phyloP scores from a whole-genome alignment of 2,113 vertebrate genomes.

The Sylvia atricapilla region DNA sequence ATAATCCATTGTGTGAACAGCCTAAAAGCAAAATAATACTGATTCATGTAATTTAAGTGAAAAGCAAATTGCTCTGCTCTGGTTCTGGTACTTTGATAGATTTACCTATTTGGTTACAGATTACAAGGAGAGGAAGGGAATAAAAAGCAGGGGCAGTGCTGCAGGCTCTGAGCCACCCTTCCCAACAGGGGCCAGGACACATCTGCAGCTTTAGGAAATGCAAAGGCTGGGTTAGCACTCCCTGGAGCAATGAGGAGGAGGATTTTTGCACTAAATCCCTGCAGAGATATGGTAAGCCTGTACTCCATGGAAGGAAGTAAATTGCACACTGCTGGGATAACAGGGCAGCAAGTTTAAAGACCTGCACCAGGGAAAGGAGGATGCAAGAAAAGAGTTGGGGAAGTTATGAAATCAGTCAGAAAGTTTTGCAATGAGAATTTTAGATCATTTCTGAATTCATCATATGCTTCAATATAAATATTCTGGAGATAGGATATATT shows the following conservation, averaged over 20 bases:
- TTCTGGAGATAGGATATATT: background rate
- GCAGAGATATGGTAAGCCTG: background rate
- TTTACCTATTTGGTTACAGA: background rate
- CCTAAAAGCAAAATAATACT: background rate
- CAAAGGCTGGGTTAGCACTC: background rate
- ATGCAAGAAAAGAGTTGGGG: background rate
- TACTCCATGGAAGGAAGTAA: background rate
- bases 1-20: background rate
- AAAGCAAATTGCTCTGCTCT: background rate
- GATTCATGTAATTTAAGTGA: background rate
- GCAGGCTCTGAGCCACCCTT: background rate
- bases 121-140: background rate
- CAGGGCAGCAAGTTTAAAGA: background rate
- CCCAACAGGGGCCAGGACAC: background rate
- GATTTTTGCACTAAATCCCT: background rate
- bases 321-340: background rate
- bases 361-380: background rate
- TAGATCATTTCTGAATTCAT: background rate
- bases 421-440: background rate
- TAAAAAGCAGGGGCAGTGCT: background rate
- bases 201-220: background rate
- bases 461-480: background rate
- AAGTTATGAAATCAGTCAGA: background rate
- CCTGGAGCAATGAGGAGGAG: background rate
- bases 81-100: background rate